These are phyloP conservation scores for Suricata suricatta DNA, from an alignment of 2,113 vertebrate genomes.

Conservation along the genomic window DNA sequence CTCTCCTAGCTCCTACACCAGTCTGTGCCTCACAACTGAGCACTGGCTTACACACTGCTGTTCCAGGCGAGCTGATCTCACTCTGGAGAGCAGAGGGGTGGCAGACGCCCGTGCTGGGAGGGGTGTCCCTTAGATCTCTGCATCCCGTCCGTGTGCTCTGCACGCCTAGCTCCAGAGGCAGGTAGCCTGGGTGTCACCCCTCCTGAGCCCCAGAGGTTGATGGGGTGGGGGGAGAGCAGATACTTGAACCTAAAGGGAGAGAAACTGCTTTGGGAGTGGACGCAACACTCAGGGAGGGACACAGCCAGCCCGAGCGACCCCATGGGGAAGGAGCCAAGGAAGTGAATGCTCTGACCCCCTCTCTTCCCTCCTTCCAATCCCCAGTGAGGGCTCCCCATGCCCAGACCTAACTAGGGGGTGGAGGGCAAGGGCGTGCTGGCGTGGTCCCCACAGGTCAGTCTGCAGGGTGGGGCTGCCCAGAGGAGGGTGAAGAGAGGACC, in stretches of 20 bases:
- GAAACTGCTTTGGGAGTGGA: background rate
- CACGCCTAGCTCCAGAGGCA: background rate
- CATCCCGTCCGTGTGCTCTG: background rate
- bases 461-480: background rate
- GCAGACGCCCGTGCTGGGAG: background rate
- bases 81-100: background rate
- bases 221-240: background rate
- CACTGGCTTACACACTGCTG: background rate
- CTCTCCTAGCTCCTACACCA: background rate
- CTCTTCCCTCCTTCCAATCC: background rate
- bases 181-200: background rate
- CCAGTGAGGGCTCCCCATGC: background rate
- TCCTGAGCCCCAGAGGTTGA: background rate
- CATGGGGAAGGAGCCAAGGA: background rate
- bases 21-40: background rate
- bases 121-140: background rate
- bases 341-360: background rate
- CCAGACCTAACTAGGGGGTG: background rate
- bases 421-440: background rate
- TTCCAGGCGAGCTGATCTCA: background rate
- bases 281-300: background rate
- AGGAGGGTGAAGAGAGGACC: background rate
- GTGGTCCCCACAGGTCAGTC: too few species aligned
- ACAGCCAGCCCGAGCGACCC: rapidly evolving
- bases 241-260: background rate